Base-by-base conservation (phyloP, 2,113 vertebrate species). In the Sterna hirundo region DNA sequence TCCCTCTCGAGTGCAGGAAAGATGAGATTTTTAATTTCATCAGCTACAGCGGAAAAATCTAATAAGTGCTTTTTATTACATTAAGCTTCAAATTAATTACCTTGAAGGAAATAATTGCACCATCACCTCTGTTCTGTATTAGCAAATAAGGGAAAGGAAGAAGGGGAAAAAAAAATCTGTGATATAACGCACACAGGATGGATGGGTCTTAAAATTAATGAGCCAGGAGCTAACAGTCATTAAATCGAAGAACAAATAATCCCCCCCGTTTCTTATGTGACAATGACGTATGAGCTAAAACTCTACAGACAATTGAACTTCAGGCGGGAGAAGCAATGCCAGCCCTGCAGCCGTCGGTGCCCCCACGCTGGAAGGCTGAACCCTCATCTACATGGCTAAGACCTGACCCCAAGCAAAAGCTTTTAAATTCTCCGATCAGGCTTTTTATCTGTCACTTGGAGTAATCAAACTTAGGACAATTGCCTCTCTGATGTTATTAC, bases 311-410 rank as follows among this genome's bases (percentile, higher is more conserved):
- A 55, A 22, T 1, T 44, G 30, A 54, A 54, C 32, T 74, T 47
- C 25, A n/a, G 17, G 2, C 27, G 26, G 42, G 25, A 93, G 49
- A 42, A 62, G 23, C 27, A 83, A n/a, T 47, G 47, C 57, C 30
- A 69, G 16, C 42, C 47, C 36, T 42, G 55, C n/a, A 72, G 52
- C 34, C 18, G 1, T 18, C 38, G 21, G 15, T 46, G 52, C 11
- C 47, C 40, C 62, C 3, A 1, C 3, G 27, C 20, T 55, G 42
- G 65, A 71, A 84, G 47, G 52, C 29, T 38, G 42, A 90, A 68
- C 1, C 2, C 9, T 26, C 20, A 4, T 6, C 17, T 34, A 13
- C 8, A 1, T 1, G 3, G n/a, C 23, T 32, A 34, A 79, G 20
- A 79, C 15, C 27, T 49, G 34, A 44, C 4, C 5, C 32, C 7